Base-by-base conservation (phyloP, 2,797 vertebrate species). In the Phataginus tricuspis region DNA sequence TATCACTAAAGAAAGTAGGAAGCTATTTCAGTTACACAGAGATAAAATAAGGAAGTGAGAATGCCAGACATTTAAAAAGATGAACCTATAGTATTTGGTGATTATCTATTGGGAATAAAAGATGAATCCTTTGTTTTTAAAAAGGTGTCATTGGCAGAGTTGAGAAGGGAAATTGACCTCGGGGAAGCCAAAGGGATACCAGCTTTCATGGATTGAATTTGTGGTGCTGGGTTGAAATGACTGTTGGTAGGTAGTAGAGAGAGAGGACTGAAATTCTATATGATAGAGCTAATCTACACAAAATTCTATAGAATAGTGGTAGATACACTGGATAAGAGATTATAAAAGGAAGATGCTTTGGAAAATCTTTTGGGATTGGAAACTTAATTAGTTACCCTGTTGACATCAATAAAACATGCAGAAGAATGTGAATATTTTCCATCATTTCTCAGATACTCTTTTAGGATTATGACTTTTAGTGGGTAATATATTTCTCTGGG, bases 181-280 rank as follows among this genome's bases (percentile, higher is more conserved):
- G 63, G 25, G 25, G 15, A 77, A 29, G 29, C 63, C 63, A 77
- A 42, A 78, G 27, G 83, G 61, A 51, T 71, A 69, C 5, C 12
- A 23, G 68, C 71, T 91, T 79, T 74, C 87, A 51, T 93, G 27
- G 19, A 27, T 69, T 82, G 37, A 79, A 63, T 95, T 90, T 94
- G n/a, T 96, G 77, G 68, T 88, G 51, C 18, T 85, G 69, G 74
- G 23, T 91, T 90, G 82, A 72, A 85, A 82, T 90, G 66, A 80
- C 37, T 53, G 2, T 93, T 94, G 45, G 13, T 94, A 80, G 45
- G 13, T 94, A 80, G 25, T 55, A 91, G 37, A 94, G 74, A 31
- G 29, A 66, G 39, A 84, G n/a, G 15, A 77, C 25, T 88, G 71
- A 34, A 86, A 64, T 95, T 94, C 31, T 83, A 1, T 92, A 42